Conservation (phyloP, 2,888 invertebrate genomes). For the Proisotoma minuta region DNA sequence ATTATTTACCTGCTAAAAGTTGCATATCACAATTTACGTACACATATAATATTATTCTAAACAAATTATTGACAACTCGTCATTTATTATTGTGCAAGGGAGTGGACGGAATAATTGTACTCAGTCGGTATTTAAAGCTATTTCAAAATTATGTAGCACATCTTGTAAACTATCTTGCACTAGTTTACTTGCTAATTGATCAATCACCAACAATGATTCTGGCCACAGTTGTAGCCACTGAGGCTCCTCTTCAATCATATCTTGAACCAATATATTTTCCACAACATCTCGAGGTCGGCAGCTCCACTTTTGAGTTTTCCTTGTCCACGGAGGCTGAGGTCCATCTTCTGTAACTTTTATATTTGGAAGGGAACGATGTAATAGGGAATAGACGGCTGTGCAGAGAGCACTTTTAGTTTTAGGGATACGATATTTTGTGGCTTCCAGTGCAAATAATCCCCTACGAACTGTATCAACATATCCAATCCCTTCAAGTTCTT, state of each 20-base stretch:
- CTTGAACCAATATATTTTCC: conserved; percentile 42
- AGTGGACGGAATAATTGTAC: too few relatives aligned
- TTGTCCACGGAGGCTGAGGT: too few relatives aligned
- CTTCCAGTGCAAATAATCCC: conserved; percentile 35
- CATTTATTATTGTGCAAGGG: too few relatives aligned
- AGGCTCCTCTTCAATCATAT: conserved; percentile 40
- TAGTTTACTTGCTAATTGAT: conserved; percentile 30
- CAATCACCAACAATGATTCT: conserved; percentile 35
- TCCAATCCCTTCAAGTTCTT: too few relatives aligned
- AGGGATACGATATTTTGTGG: conserved; percentile 33
- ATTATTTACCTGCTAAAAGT: too few relatives aligned
- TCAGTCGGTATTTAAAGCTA: neutral
- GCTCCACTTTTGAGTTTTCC: conserved; percentile 35
- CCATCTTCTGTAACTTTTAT: neutral
- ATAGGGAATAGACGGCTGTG: conserved; percentile 8
- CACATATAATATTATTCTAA: too few relatives aligned
- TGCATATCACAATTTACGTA: too few relatives aligned
- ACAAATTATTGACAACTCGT: too few relatives aligned
- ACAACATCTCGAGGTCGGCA: conserved; percentile 38
- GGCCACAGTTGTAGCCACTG: conserved; percentile 45
- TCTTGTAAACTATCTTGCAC: conserved; percentile 18
- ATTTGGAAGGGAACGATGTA: neutral
- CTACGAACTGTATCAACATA: conserved; percentile 39
- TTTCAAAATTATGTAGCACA: conserved; percentile 17
- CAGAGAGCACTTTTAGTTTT: conserved; percentile 27